These are phyloP conservation scores for Antennarius maculatus DNA, from an alignment of 2,797 vertebrate genomes.

Conservation along the genomic window DNA sequence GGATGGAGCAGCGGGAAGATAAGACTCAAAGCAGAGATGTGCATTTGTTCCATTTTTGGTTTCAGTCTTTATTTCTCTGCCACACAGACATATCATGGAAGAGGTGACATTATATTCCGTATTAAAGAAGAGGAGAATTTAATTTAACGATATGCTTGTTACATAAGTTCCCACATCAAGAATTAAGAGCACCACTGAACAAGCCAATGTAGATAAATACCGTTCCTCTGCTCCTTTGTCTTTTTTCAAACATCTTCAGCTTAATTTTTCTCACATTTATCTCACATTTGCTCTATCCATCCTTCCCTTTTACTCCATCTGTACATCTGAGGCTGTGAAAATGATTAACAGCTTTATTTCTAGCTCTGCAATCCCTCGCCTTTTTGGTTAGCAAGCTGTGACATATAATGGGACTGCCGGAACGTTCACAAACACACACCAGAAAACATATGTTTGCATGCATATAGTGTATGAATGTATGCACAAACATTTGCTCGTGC, in stretches of 20 bases:
- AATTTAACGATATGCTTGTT: constrained; percentile 10
- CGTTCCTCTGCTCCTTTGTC: constrained; percentile 17
- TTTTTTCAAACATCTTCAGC: not conserved
- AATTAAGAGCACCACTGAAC: constrained; percentile 43
- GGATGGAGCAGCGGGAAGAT: constrained; percentile 7
- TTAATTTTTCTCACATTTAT: constrained; percentile 9
- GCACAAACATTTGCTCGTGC: constrained; percentile 36
- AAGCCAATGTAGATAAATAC: constrained; percentile 43
- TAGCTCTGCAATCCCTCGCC: constrained; percentile 9
- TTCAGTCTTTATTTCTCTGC: not conserved
- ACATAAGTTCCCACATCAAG: constrained; percentile 10
- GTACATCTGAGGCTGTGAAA: constrained; percentile 28
- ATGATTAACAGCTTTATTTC: constrained; percentile 39
- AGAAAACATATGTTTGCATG: constrained; percentile 29
- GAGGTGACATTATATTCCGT: not conserved
- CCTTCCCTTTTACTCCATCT: constrained; percentile 15
- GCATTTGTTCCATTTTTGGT: not conserved
- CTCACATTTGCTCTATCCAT: constrained; percentile 8
- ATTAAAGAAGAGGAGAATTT: not conserved
- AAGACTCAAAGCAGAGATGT: constrained; percentile 4
- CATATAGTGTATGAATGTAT: constrained; percentile 25
- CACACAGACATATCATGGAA: not conserved
- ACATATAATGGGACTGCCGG: constrained; percentile 13
- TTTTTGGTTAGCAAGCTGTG: constrained; percentile 6
- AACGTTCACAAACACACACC: constrained; percentile 1